These are phyloP conservation scores for Nemoura dubitans DNA, from an alignment of 2,888 invertebrate genomes.

Conservation along the genomic window DNA sequence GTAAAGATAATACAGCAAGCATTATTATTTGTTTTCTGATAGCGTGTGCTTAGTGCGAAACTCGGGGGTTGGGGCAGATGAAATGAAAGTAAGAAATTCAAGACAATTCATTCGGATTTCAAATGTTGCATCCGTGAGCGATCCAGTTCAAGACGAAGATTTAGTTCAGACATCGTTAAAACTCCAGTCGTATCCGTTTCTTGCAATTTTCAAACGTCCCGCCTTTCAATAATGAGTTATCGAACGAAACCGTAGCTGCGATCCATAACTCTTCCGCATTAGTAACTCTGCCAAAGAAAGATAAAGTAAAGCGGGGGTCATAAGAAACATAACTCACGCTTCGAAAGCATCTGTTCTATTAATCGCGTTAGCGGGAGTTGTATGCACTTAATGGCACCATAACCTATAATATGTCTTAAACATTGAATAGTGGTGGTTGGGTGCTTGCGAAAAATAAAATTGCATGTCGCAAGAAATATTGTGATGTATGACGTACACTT, in stretches of 20 bases:
- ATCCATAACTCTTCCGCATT: background rate
- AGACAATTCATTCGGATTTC: too few species aligned
- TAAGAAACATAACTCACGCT: background rate
- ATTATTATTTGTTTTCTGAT: background rate
- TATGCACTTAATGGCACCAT: background rate
- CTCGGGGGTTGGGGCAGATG: background rate
- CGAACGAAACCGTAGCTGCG: background rate
- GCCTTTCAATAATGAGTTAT: background rate
- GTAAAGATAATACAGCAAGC: background rate
- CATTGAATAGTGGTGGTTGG: background rate
- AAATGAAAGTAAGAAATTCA: background rate
- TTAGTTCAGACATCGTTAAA: background rate
- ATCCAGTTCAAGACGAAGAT: background rate
- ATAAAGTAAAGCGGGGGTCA: background rate
- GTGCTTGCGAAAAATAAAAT: background rate
- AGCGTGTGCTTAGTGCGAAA: background rate
- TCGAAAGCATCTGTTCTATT: constrained; percentile 12
- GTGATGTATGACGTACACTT: background rate
- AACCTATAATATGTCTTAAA: background rate
- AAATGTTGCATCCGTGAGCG: too few species aligned
- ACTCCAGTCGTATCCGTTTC: background rate
- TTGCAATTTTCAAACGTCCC: background rate
- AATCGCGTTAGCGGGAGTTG: background rate
- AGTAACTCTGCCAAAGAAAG: constrained; percentile 4
- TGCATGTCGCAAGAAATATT: background rate